phyloP scores from a whole-genome alignment of 2,113 vertebrate species.

The Dolichallabes microphthalmus region DNA sequence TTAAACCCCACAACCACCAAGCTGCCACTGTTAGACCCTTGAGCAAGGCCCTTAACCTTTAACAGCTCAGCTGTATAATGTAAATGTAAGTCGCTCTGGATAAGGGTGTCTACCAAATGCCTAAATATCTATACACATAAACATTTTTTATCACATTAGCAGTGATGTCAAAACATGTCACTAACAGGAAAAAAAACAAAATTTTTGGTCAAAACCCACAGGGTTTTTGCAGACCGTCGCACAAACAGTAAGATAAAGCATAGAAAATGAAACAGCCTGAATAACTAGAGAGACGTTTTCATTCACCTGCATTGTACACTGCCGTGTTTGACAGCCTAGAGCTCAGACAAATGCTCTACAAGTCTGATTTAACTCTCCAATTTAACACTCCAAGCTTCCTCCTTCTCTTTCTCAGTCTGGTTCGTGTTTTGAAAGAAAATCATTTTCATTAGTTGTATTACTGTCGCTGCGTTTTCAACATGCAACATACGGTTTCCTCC shows the following conservation, averaged over 20 bases:
- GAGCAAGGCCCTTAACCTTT: no score
- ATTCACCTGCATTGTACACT: slow-evolving; percentile 11
- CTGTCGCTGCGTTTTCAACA: not conserved
- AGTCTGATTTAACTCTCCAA: not conserved
- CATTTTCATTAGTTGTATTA: slow-evolving; percentile 28
- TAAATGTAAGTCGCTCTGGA: no score
- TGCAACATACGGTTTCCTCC: not conserved
- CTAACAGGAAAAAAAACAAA: not conserved
- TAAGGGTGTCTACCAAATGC: no score
- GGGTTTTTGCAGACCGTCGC: not conserved
- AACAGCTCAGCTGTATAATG: no score
- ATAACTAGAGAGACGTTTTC: slow-evolving; percentile 9
- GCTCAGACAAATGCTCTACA: slow-evolving; percentile 10
- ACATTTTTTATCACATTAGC: no score
- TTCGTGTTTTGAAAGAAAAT: slow-evolving; percentile 31
- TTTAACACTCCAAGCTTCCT: not conserved
- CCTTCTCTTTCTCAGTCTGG: slow-evolving; percentile 16
- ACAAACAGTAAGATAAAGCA: not conserved
- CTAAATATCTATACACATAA: no score
- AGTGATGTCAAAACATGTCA: not conserved
- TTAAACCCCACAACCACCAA: no score
- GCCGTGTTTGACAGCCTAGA: not conserved
- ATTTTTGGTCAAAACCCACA: not conserved
- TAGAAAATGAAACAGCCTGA: slow-evolving; percentile 6
- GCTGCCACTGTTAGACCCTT: no score